Base-by-base conservation (phyloP, 1,140 invertebrate genomes). In the Heliconius himera region DNA sequence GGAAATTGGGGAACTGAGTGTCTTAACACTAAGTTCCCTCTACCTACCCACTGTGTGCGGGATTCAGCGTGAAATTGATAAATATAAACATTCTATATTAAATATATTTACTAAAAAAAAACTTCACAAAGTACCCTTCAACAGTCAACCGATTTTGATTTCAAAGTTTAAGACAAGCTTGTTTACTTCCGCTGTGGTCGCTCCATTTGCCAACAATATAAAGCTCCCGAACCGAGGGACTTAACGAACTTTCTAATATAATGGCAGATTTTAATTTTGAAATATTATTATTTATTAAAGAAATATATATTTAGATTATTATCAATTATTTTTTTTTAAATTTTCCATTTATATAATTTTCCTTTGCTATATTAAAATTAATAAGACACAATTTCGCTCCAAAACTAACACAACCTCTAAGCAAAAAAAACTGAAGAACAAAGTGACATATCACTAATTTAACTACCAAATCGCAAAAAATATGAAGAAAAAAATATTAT, bases 171-270 rank as follows among this genome's bases (percentile, higher is more conserved):
- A 66, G 60, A 66, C 60, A 66, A 66, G 26, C 60, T 66, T 66
- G 60, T 66, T 66, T 66, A 66, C 60, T 29, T 66, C 60, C 13
- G 60, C 60, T 29, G 60, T 66, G 60, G 60, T 66, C 60, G 60
- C n/a, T 29, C 26, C 60, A 29, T 66, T 66, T 29, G 26, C 26
- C 60, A 66, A 66, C 60, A 66, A 29, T 29, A 66, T 66, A 26
- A 66, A 66, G 22, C 66, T 16, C 22, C 60, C 9, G 49, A 46
- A 77, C 22, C 22, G 56, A 8, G 22, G 60, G 26, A 6, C 60
- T 66, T 66, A 66, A 11, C 13, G 22, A 66, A 66, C 11, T 66
- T 66, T 6, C 4, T 16, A 66, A 66, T 66, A 60, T 22, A 29
- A 66, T 66, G 60, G 0, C 11, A 66, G 26, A 66, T 29, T 66